Evolutionary conservation across 2,113 vertebrate genomes (phyloP).

Genomic region (Plecotus auritus): DNA sequence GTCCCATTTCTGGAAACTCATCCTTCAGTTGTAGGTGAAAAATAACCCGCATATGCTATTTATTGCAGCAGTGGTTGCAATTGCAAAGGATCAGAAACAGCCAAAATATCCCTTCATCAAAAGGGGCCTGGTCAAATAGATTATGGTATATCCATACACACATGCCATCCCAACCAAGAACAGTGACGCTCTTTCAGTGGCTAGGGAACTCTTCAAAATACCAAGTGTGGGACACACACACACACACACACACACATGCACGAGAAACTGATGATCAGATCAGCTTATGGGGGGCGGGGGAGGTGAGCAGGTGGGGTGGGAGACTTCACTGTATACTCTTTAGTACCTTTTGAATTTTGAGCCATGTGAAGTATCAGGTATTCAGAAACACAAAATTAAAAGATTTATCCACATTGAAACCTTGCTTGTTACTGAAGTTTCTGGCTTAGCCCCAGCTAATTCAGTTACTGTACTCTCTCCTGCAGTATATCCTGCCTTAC

Average conservation of each 20-base stretch:
- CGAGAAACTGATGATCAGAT: not conserved
- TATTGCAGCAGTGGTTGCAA: not conserved
- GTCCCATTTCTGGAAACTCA: not conserved
- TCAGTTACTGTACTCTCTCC: not conserved
- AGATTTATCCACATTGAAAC: not conserved
- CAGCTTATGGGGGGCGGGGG: not conserved
- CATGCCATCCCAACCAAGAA: not conserved
- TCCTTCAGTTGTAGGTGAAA: not conserved
- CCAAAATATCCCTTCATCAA: not conserved
- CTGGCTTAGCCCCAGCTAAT: not conserved
- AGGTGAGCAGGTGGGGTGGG: not conserved
- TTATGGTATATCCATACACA: not conserved
- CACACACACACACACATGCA: accelerated
- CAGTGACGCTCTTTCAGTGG: not conserved
- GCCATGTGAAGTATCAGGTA: not conserved
- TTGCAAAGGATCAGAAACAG: not conserved
- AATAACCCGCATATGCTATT: accelerated
- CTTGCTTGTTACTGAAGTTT: not conserved
- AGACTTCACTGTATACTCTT: not conserved
- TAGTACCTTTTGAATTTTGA: not conserved
- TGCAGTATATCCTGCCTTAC: too few relatives aligned
- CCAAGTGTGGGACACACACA: not conserved
- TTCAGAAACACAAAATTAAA: not conserved
- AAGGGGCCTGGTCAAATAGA: not conserved
- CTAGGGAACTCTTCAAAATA: not conserved